Conservation (phyloP, 2,797 vertebrate species). For the Florisuga fusca region DNA sequence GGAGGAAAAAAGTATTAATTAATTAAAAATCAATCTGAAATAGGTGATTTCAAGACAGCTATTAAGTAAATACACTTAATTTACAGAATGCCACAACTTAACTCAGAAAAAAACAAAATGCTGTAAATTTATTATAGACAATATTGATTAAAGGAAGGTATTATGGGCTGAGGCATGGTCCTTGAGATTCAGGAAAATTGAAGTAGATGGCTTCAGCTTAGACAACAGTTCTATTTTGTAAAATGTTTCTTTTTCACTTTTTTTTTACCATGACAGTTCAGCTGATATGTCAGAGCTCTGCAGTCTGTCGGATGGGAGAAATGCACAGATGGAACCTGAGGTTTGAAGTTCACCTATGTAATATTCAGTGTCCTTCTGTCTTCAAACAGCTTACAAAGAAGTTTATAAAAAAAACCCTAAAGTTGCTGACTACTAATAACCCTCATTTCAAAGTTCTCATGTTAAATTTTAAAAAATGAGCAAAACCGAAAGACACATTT, state of each 20-base stretch:
- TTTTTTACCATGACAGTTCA: neutral
- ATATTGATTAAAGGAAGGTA: neutral
- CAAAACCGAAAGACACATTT: neutral
- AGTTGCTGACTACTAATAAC: neutral
- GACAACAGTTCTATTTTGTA: neutral
- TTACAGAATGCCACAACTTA: neutral
- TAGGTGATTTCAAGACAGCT: neutral
- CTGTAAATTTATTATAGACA: conserved; percentile 7
- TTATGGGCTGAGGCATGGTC: neutral
- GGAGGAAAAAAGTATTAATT: neutral
- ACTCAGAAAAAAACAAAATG: neutral
- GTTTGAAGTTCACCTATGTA: neutral
- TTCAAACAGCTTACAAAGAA: neutral
- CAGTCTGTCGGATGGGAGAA: neutral
- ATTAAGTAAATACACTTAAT: neutral
- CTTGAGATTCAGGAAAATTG: conserved; percentile 1
- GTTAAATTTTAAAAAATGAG: neutral
- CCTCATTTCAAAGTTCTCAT: neutral
- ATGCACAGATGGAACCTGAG: neutral
- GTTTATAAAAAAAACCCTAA: neutral
- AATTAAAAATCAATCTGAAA: neutral
- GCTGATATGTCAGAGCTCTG: neutral
- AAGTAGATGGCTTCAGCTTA: neutral
- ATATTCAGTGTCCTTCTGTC: neutral
- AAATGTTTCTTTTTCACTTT: neutral